Evolutionary conservation across 2,797 vertebrate genomes (phyloP), one percentile per base, ranked within the genome.

Genomic region (Premnoplex brunnescens): DNA sequence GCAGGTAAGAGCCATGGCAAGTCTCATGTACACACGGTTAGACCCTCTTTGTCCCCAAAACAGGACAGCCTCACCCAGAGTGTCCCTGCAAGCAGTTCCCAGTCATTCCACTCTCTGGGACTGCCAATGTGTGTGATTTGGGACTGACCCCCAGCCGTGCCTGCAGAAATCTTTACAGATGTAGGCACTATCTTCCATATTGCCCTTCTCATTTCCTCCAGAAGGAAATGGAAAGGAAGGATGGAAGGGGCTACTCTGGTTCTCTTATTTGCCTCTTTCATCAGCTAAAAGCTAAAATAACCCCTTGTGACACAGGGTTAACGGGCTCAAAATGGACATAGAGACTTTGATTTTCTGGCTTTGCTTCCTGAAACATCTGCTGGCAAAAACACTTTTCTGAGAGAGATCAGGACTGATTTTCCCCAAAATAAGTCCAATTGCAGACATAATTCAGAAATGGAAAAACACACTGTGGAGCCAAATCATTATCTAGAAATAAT

Each of bases 321-420:
- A 95, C 80, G 69, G 80, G 62, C 62, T 81, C 11, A 14, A 92
- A 91, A 91, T 48, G 84, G 85, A 82, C 46, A 56, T 1, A 83
- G 49, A 79, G 59, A 69, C 51, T 96, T 96, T 89, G 63, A 88
- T 94, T 85, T 94, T 85, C 73, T 64, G 85, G 52, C 67, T 88
- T 91, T 87, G 71, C 37, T 63, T 89, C 63, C 90, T 44, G 34
- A 92, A 94, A 84, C 43, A 62, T 89, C 59, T 80, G 34, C 74
- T 90, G 60, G 41, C 52, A 82, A 76, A 95, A 94, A 49, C 27
- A 79, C 11, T n/a, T 91, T n/a, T 28, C 55, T 60, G 60, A 89
- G 60, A 93, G 67, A 64, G 44, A 30, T 74, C 77, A 37, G 74
- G 37, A 76, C 27, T n/a, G 27, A 24, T 60, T 52, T 64, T 7